phyloP scores from a whole-genome alignment of 2,797 vertebrate genomes.

The Phalanger gymnotis region DNA sequence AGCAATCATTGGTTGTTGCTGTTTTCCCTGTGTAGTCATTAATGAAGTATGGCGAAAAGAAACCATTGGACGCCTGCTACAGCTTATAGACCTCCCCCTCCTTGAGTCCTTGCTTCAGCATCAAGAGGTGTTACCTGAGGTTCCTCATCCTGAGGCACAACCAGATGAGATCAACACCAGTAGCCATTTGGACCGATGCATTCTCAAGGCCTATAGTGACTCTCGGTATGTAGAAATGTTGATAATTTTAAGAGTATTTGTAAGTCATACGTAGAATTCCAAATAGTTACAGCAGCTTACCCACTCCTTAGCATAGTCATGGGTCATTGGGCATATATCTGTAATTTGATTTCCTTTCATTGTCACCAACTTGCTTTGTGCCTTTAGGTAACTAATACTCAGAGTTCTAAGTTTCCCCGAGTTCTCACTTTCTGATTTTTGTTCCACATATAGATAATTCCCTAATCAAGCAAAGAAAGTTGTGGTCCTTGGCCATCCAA shows the following conservation, averaged over 20 bases:
- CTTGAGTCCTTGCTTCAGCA: slow-evolving; percentile 92
- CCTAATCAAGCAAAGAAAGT: slow-evolving; percentile 32
- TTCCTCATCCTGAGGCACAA: slow-evolving; percentile 86
- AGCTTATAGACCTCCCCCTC: slow-evolving; percentile 96
- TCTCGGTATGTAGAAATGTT: slow-evolving; percentile 90
- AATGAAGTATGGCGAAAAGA: slow-evolving; percentile 96
- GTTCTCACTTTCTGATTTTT: slow-evolving; percentile 47
- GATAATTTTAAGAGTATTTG: slow-evolving; percentile 37
- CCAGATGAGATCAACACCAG: slow-evolving; percentile 88
- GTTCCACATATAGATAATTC: slow-evolving; percentile 33
- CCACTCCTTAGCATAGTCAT: too few species aligned
- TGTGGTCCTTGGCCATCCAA: background rate
- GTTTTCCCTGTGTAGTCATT: slow-evolving; percentile 87
- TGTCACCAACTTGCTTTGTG: background rate
- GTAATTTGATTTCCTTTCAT: background rate
- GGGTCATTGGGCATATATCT: background rate
- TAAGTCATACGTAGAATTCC: slow-evolving; percentile 10
- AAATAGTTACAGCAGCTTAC: background rate
- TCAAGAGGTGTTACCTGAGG: slow-evolving; percentile 79
- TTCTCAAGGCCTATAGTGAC: slow-evolving; percentile 97
- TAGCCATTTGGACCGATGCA: slow-evolving; percentile 94
- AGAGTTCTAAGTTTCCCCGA: background rate
- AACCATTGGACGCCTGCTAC: slow-evolving; percentile 93
- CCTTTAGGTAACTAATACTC: background rate
- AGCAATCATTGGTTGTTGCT: slow-evolving; percentile 34